phyloP scores from a whole-genome alignment of 2,113 vertebrate genomes.

The Chamaetylas fuelleborni region DNA sequence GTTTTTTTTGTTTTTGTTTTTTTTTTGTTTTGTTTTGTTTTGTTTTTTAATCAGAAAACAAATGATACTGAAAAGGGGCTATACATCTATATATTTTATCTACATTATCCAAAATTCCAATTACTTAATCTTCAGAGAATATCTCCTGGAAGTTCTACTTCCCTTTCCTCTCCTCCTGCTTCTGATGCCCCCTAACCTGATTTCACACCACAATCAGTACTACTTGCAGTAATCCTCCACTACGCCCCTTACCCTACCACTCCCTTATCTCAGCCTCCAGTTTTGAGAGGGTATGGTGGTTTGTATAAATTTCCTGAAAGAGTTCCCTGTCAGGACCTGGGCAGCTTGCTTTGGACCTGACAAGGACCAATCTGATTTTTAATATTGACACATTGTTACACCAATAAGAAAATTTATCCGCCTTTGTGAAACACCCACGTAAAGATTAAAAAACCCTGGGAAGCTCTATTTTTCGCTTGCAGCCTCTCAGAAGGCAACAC shows the following conservation, averaged over 20 bases:
- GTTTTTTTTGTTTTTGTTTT: background rate
- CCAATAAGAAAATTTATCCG: too few relatives aligned
- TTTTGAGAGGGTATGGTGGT: background rate
- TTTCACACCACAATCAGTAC: background rate
- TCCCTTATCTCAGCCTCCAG: background rate
- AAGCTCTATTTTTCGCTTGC: too few relatives aligned
- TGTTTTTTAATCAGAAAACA: background rate
- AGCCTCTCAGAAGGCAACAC: too few relatives aligned
- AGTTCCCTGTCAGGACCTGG: too few relatives aligned
- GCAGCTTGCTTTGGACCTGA: too few relatives aligned
- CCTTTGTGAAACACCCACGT: too few relatives aligned
- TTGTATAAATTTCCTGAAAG: too few relatives aligned
- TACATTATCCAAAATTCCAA: background rate
- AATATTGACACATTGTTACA: too few relatives aligned
- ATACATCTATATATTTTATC: background rate
- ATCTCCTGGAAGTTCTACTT: background rate
- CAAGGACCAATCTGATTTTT: too few relatives aligned
- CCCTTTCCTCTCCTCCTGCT: background rate
- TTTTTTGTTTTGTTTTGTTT: background rate
- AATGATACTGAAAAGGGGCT: background rate
- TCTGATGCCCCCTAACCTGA: background rate
- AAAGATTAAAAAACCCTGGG: too few relatives aligned
- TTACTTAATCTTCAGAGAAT: background rate
- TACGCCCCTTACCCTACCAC: accelerated
- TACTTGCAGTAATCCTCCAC: background rate